phyloP scores from a whole-genome alignment of 2,888 invertebrate species.

The Melanostoma scalare region DNA sequence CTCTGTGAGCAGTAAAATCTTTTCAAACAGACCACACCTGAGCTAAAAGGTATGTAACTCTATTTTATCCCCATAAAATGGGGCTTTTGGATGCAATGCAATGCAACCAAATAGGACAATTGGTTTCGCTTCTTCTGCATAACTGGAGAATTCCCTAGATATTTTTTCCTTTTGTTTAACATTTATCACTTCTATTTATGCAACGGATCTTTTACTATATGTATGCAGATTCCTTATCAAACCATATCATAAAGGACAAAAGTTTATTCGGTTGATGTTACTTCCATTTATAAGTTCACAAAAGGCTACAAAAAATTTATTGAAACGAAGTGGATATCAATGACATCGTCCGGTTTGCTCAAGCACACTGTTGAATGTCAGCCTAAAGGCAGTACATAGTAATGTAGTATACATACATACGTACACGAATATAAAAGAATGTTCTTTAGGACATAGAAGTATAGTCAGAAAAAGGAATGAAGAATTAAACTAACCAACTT shows the following conservation, averaged over 20 bases:
- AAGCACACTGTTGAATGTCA: background rate
- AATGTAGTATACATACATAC: background rate
- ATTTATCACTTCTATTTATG: conserved; percentile 25
- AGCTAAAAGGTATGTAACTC: conserved; percentile 22
- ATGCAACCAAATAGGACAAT: conserved; percentile 1
- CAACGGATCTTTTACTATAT: background rate
- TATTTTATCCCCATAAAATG: conserved; percentile 2
- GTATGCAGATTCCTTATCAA: conserved; percentile 3
- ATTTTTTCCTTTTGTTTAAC: conserved; percentile 8
- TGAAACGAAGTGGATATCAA: conserved; percentile 58
- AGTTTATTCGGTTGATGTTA: conserved; percentile 32
- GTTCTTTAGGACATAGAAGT: conserved; percentile 1
- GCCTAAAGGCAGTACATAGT: conserved; percentile 10
- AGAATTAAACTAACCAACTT: conserved; percentile 56
- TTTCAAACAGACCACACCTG: conserved; percentile 61
- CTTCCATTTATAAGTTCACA: conserved; percentile 27
- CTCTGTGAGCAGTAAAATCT: conserved; percentile 59
- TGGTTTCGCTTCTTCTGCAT: conserved; percentile 23
- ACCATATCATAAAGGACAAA: conserved; percentile 30
- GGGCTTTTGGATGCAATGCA: conserved; percentile 2
- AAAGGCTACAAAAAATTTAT: conserved; percentile 17
- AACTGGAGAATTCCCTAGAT: conserved; percentile 7
- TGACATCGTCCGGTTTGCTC: conserved; percentile 40
- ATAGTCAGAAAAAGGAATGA: background rate
- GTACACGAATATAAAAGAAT: background rate